phyloP scores from a whole-genome alignment of 2,888 invertebrate genomes.

The Thecophora atra region DNA sequence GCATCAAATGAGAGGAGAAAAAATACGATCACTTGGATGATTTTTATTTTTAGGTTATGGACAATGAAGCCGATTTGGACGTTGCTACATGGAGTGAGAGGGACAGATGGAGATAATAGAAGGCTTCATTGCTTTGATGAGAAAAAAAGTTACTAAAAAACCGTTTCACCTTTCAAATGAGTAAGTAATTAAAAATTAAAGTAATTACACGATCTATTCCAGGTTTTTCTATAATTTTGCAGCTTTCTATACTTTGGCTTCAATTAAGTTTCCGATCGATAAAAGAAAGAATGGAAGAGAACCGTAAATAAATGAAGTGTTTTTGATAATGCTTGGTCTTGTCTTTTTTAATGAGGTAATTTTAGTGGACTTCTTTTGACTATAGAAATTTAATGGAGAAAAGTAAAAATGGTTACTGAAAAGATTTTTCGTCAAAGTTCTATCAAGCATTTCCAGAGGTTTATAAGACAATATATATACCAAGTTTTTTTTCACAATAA shows the following conservation, averaged over 20 bases:
- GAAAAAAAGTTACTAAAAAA: not conserved
- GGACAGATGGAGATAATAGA: too few relatives aligned
- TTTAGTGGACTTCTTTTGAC: too few relatives aligned
- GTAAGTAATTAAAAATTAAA: constrained; percentile 1
- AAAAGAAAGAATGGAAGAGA: not conserved
- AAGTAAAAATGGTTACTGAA: too few relatives aligned
- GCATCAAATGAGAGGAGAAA: constrained; percentile 8
- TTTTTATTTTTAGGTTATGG: not conserved
- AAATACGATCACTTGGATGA: constrained; percentile 1
- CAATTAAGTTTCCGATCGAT: not conserved
- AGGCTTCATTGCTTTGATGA: too few relatives aligned
- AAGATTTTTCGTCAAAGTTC: too few relatives aligned
- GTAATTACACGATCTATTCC: not conserved
- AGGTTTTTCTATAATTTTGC: not conserved
- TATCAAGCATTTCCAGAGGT: too few relatives aligned
- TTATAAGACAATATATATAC: too few relatives aligned
- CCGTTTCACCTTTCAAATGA: not conserved
- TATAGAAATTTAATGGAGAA: too few relatives aligned
- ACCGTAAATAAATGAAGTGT: not conserved
- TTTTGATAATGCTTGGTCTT: not conserved
- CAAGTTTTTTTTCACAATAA: too few relatives aligned
- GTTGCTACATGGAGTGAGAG: not conserved
- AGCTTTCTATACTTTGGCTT: not conserved
- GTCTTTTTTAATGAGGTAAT: constrained; percentile 1
- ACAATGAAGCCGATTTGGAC: not conserved